phyloP scores from a whole-genome alignment of 2,113 vertebrate species.

The Eurystomus gularis region DNA sequence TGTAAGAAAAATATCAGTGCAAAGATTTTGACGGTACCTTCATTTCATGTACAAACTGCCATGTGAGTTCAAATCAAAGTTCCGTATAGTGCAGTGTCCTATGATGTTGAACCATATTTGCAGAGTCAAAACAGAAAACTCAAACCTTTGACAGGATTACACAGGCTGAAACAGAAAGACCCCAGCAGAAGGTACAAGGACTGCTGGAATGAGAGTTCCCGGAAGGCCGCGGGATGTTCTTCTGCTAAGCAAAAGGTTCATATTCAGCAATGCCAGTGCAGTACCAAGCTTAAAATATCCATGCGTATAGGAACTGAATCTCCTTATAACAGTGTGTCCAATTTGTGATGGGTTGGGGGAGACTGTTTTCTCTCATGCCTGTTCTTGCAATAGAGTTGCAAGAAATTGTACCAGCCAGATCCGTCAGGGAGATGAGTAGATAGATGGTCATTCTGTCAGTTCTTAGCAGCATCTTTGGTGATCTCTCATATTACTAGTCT shows the following conservation, averaged over 20 bases:
- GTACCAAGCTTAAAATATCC: background rate
- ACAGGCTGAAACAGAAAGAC: background rate
- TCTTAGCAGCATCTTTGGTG: slow-evolving; percentile 17
- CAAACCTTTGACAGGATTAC: background rate
- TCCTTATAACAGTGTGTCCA: background rate
- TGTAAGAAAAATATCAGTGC: too few species aligned
- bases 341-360: background rate
- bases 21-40: background rate
- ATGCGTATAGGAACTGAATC: background rate
- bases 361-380: slow-evolving; percentile 15
- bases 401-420: slow-evolving; percentile 47
- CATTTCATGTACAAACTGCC: background rate
- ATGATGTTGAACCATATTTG: background rate
- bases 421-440: slow-evolving; percentile 35
- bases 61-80: background rate
- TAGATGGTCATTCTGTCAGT: slow-evolving; percentile 37
- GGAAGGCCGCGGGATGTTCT: background rate
- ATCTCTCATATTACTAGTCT: background rate
- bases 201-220: background rate
- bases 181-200: background rate
- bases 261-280: background rate
- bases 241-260: background rate
- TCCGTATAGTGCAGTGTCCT: background rate
- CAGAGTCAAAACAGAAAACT: background rate
- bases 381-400: background rate